Evolutionary conservation across 2,113 vertebrate genomes (phyloP), one percentile per base, ranked within the genome.

Genomic region (Dasyurus viverrinus): DNA sequence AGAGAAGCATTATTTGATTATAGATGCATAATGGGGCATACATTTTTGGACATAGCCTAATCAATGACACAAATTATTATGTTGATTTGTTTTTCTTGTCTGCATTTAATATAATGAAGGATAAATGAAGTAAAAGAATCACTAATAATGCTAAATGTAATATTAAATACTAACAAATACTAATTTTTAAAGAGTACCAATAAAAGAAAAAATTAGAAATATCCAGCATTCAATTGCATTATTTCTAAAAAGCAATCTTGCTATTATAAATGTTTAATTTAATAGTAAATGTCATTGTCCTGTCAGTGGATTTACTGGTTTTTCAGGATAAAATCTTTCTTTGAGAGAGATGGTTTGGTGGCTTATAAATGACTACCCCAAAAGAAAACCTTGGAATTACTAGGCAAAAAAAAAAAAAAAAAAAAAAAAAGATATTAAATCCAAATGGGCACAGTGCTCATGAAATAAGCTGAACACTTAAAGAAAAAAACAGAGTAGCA

Each of bases 161-260:
- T 48, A 48, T 48, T 48, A 48, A 48, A 48, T 48, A 48, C 7
- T 48, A 48, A 48, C 7, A 48, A 48, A 48, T 48, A 48, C 48
- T 48, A 48, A 48, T 48, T 68, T 19, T 57, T 55, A 36, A 68
- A 36, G 12, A n/a, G 10, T 6, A n/a, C 36, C 30, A 68, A 68
- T 16, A 16, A 36, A n/a, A 68, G 57, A n/a, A 68, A 68, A 68
- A 36, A 68, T 68, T 68, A 5, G 60, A 68, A 68, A 68, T 12
- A 16, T 68, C 14, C 60, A 68, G 60, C 36, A 68, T 36, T 60
- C 9, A 60, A 12, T 68, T 68, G 12, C 36, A 3, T 22, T 53
- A 19, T 55, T 97, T 92, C 94, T 57, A 55, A 95, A 98, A 95
- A 90, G 26, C 54, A 52, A 50, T 90, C 94, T 90, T 91, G 54